Base-by-base conservation (phyloP, 2,113 vertebrate genomes). In the Brienomyrus brachyistius region DNA sequence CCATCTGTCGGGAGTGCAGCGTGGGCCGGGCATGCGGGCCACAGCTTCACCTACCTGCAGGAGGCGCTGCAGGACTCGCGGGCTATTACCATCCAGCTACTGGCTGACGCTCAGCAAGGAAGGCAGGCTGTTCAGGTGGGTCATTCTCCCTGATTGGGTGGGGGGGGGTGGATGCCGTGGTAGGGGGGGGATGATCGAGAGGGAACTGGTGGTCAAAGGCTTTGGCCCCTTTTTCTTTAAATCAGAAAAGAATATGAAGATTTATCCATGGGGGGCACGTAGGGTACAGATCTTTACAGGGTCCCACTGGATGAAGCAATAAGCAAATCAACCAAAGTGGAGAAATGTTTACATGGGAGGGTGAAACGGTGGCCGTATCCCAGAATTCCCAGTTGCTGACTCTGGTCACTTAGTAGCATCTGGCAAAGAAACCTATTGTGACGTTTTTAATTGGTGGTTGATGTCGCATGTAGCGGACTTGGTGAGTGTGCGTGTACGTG, bases 1-100 rank as follows among this genome's bases (percentile, higher is more conserved):
- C 98, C 88, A 98, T 99, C 95, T 99, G 98, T 92, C 96, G 98
- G 9, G 98, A 99, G 94, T 99, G 98, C 93, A 99, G 97, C 1
- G 93, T 97, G 92, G 97, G 98, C 59, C 95, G 97, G 97, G 50
- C 98, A 99, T 0, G 96, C 97, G 17, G 98, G 98, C 91, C 98
- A 99, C 96, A 98, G 97, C 92, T 98, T 98, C 85, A 95, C 97
- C 94, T 99, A 99, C 96, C 97, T 99, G 93, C 98, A 99, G 94
- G 98, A 99, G 0, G 98, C 97, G 10, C 96, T 99, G 17, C 98
- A 99, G 93, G 98, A 99, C 93, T 99, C 97, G 23, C 95, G 98
- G 92, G 95, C 98, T 8, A 95, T 99, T 89, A 99, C 98, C 91
- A 98, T 99, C 93, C 98, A 99, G 94, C 97, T 99, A 90, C 94